Conservation (phyloP, 1,140 invertebrate genomes). For the Scylla paramamosain region DNA sequence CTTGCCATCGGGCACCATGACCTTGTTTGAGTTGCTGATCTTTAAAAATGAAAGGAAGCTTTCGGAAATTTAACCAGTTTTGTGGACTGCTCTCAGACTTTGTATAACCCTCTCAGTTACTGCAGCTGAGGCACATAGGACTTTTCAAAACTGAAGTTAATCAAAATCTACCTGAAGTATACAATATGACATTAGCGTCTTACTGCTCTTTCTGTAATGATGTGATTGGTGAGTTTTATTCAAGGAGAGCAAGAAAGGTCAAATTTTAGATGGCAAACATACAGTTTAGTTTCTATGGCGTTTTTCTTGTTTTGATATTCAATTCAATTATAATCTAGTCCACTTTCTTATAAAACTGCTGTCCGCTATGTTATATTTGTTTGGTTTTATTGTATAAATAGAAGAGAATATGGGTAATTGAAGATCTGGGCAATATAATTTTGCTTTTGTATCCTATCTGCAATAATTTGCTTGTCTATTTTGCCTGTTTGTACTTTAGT, state of each 20-base stretch:
- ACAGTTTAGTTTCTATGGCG: too few species aligned
- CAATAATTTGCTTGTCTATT: too few species aligned
- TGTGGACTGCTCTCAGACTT: constrained; percentile 35
- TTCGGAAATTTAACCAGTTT: background rate
- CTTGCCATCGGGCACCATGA: background rate
- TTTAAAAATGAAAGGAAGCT: background rate
- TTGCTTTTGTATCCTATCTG: too few species aligned
- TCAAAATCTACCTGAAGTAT: constrained; percentile 28
- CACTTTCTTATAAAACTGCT: too few species aligned
- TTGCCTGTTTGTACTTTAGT: too few species aligned
- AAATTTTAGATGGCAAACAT: background rate
- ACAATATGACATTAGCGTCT: constrained; percentile 2
- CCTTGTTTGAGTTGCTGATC: constrained; percentile 23
- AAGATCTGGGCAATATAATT: too few species aligned
- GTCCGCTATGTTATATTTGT: too few species aligned
- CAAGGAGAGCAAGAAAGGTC: constrained; percentile 34
- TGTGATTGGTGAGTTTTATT: constrained; percentile 45
- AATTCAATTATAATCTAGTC: too few species aligned
- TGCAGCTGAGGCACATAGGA: constrained; percentile 33
- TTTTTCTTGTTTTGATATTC: too few species aligned
- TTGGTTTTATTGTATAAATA: too few species aligned
- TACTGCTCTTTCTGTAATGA: constrained; percentile 33
- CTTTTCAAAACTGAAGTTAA: constrained; percentile 52
- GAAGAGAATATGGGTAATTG: too few species aligned
- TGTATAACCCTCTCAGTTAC: constrained; percentile 16